Conservation (phyloP, 2,888 invertebrate genomes). For the Auanema freiburgensis region DNA sequence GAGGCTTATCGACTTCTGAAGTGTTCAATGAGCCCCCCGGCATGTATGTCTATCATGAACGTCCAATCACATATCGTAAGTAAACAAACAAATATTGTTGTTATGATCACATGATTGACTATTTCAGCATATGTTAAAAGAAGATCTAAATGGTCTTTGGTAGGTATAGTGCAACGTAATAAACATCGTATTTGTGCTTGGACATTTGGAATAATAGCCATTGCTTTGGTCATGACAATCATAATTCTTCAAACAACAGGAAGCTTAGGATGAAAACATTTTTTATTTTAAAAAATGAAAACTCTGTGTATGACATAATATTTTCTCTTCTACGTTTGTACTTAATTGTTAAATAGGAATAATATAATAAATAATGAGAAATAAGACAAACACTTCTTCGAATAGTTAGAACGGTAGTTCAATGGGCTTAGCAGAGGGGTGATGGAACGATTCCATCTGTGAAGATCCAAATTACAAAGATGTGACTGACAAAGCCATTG, state of each 20-base stretch:
- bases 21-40: conserved; percentile 18
- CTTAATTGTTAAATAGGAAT: background rate
- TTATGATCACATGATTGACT: too few species aligned
- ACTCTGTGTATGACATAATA: too few species aligned
- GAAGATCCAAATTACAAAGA: conserved; percentile 47
- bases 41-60: conserved; percentile 21
- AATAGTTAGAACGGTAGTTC: too few species aligned
- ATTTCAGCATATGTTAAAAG: conserved; percentile 16
- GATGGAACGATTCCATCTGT: conserved; percentile 13
- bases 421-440: too few species aligned
- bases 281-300: background rate
- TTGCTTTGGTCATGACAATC: conserved; percentile 12
- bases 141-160: background rate
- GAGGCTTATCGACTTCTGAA: conserved; percentile 20
- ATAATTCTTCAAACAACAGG: conserved; percentile 16
- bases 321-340: too few species aligned
- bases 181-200: conserved; percentile 9
- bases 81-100: background rate
- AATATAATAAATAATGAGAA: too few species aligned
- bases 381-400: too few species aligned
- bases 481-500: conserved; percentile 54
- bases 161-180: conserved; percentile 1
- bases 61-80: conserved; percentile 13
- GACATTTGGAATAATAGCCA: conserved; percentile 6
- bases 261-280: conserved; percentile 5